These are phyloP conservation scores for Platycheirus rosarum DNA, from an alignment of 2,888 invertebrate genomes.

Conservation along the genomic window DNA sequence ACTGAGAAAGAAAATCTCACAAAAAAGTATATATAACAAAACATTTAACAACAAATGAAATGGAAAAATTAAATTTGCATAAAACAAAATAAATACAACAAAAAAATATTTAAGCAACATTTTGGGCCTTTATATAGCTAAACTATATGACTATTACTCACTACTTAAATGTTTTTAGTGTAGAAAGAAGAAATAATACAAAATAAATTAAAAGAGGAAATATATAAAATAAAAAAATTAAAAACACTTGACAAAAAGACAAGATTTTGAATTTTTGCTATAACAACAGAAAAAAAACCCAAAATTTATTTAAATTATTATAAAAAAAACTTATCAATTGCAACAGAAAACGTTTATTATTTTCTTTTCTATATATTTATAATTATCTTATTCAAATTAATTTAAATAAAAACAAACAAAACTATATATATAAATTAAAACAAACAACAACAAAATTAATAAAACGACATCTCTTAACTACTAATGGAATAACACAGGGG, in stretches of 20 bases:
- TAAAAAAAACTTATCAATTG: constrained; percentile 65
- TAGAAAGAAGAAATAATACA: constrained; percentile 51
- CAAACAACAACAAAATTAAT: constrained; percentile 48
- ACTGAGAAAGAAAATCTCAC: constrained; percentile 47
- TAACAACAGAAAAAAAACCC: constrained; percentile 66
- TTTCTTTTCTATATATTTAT: constrained; percentile 69
- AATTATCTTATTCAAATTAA: constrained; percentile 64
- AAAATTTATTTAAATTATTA: constrained; percentile 60
- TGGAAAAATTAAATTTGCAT: constrained; percentile 35
- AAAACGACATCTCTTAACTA: constrained; percentile 65
- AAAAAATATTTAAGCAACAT: constrained; percentile 79
- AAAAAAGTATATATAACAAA: constrained; percentile 36
- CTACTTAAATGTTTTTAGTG: constrained; percentile 73
- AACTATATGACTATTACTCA: constrained; percentile 71
- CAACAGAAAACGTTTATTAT: constrained; percentile 66
- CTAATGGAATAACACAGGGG: constrained; percentile 64
- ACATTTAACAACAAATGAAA: constrained; percentile 42
- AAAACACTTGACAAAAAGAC: constrained; percentile 82
- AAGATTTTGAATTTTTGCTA: constrained; percentile 78
- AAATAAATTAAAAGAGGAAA: constrained; percentile 81
- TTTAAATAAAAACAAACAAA: constrained; percentile 56
- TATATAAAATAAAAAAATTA: constrained; percentile 84
- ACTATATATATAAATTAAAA: constrained; percentile 56
- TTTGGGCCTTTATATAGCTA: constrained; percentile 74
- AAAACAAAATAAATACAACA: constrained; percentile 4